Evolutionary conservation across 2,113 vertebrate species (phyloP), one percentile per base, ranked within the genome.

Genomic region (Anolis carolinensis): DNA sequence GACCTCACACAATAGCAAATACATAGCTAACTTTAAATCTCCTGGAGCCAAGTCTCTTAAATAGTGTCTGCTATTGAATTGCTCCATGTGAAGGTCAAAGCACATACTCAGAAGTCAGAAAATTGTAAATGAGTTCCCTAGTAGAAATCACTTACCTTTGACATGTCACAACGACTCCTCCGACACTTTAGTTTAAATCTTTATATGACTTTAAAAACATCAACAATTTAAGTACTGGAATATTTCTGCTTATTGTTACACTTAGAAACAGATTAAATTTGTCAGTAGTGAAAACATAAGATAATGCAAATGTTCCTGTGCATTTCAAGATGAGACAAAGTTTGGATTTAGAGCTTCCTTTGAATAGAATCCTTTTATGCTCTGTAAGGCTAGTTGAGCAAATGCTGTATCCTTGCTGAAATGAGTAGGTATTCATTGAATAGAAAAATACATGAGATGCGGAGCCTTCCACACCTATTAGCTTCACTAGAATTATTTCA

Each of bases 241-340:
- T 2, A 44, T 55, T 16, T 81, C 25, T 62, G 18, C 39, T 30
- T 14, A 23, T 23, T 73, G 62, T 73, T 73, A 44, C 77, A 30
- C 68, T 80, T 79, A 11, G 68, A 73, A 80, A 16, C 68, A 82
- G 21, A 44, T 86, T 67, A 34, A 55, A 30, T 86, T 32, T 76
- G 65, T 32, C 21, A 3, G 25, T n/a, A 78, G 8, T 70, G 59
- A 89, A 82, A 84, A 14, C 2, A 82, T 59, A 79, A 32, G 5
- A 74, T 79, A 4, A 88, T 75, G 27, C 2, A 80, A 67, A 11
- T 79, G 4, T 86, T 91, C 2, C 0, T n/a, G 5, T 68, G 0
- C 36, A 83, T 89, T 83, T 36, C 5, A 50, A 78, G 32, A 90
- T 77, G 4, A 14, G 27, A 3, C 34, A 79, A 18, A 5, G 23